Conservation (phyloP, 2,888 invertebrate species). For the Teleogryllus oceanicus region DNA sequence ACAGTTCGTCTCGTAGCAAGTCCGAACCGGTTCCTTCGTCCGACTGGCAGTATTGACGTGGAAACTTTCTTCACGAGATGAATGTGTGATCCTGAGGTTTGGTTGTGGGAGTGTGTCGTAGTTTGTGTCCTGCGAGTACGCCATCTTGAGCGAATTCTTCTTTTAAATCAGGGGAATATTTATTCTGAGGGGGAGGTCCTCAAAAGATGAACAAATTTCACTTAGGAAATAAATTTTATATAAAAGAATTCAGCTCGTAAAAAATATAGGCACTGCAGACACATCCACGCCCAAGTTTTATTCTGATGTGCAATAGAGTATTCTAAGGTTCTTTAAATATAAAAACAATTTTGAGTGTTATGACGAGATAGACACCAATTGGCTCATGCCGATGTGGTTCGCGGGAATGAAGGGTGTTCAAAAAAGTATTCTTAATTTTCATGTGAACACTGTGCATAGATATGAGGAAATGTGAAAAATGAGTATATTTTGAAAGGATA, state of each 20-base stretch:
- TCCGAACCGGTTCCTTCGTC: conserved; percentile 4
- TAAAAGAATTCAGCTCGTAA: no score
- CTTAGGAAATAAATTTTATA: no score
- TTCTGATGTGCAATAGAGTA: conserved; percentile 3
- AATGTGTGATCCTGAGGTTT: neutral
- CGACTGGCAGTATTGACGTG: neutral
- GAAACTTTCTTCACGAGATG: neutral
- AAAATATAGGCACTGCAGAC: no score
- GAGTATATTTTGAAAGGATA: conserved; percentile 10
- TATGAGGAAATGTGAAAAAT: neutral
- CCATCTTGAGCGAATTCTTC: neutral
- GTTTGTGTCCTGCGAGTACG: neutral
- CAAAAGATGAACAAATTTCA: no score
- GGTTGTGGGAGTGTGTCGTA: neutral
- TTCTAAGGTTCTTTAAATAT: neutral
- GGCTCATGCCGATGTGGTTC: neutral
- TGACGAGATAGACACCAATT: neutral
- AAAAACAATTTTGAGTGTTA: neutral
- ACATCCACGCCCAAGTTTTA: neutral
- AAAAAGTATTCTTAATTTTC: conserved; percentile 18
- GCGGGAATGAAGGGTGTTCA: neutral
- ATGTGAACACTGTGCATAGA: neutral
- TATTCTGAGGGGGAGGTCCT: no score
- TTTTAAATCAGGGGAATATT: no score
- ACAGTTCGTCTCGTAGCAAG: neutral